A percentile compares a stretch with the other conserved stretches of the same genome.
Evolutionary conservation across 2,888 invertebrate species (phyloP).

Genomic region (Encarsia formosa): DNA sequence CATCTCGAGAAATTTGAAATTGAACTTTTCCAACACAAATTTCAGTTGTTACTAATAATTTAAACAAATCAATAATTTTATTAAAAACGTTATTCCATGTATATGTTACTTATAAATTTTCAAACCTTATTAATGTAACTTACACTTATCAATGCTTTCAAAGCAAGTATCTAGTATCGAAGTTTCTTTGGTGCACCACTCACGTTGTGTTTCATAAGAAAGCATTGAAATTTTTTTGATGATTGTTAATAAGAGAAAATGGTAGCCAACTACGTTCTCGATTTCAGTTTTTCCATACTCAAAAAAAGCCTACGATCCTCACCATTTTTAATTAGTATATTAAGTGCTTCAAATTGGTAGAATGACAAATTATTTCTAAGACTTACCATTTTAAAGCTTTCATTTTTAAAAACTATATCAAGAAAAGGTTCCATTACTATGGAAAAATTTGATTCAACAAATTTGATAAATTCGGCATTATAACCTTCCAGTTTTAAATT

Average conservation of each 20-base stretch:
- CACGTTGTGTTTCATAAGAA: slow-evolving; percentile 29
- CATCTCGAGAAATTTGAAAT: slow-evolving; percentile 26
- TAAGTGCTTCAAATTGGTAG: neutral
- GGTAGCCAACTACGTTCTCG: slow-evolving; percentile 34
- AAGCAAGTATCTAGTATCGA: slow-evolving; percentile 36
- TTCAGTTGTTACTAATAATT: slow-evolving; percentile 35
- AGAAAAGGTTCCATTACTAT: slow-evolving; percentile 31
- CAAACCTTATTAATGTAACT: slow-evolving; percentile 12
- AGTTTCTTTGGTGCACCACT: slow-evolving; percentile 31
- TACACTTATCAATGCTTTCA: slow-evolving; percentile 34
- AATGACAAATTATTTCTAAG: too few species aligned
- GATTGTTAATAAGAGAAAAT: slow-evolving; percentile 37
- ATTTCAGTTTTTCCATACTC: slow-evolving; percentile 28
- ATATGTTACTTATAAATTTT: neutral
- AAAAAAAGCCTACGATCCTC: slow-evolving; percentile 35
- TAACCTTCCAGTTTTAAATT: slow-evolving; percentile 22
- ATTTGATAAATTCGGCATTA: slow-evolving; percentile 28
- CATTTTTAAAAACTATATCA: slow-evolving; percentile 30
- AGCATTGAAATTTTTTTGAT: slow-evolving; percentile 34
- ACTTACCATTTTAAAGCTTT: slow-evolving; percentile 29
- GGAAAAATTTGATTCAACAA: slow-evolving; percentile 29
- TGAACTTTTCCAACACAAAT: slow-evolving; percentile 32
- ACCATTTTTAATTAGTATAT: neutral
- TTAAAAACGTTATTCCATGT: neutral
- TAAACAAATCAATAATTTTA: neutral